phyloP scores from a whole-genome alignment of 2,888 invertebrate species.

The Leptinotarsa haldemani region DNA sequence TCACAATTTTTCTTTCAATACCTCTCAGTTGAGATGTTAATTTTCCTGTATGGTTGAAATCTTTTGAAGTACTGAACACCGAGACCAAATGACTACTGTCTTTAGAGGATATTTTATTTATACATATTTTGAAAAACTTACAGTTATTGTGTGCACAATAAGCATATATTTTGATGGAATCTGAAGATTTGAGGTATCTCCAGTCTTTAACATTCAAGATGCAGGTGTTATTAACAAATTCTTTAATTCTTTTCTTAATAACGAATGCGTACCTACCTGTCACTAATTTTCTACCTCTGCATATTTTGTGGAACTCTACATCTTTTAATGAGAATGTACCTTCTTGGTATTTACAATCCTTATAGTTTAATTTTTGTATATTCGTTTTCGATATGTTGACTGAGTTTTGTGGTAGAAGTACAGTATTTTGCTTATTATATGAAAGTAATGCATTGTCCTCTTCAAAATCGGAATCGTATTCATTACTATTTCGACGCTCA shows the following conservation, averaged over 20 bases:
- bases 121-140: conserved; percentile 17
- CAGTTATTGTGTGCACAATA: conserved; percentile 20
- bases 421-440: background rate
- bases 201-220: conserved; percentile 19
- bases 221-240: conserved; percentile 4
- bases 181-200: conserved; percentile 2
- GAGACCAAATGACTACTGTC: conserved; percentile 2
- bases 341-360: background rate
- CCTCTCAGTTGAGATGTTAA: conserved; percentile 17
- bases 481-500: background rate
- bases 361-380: background rate
- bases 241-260: conserved; percentile 5
- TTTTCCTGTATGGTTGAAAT: conserved; percentile 5
- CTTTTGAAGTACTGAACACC: conserved; percentile 13
- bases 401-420: background rate
- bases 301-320: conserved; percentile 15
- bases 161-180: conserved; percentile 24
- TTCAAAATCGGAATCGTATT: conserved; percentile 22
- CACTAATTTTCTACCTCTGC: conserved; percentile 1
- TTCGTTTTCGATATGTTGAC: background rate
- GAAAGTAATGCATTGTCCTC: background rate
- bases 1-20: conserved; percentile 13
- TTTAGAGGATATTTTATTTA: background rate
- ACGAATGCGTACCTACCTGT: conserved; percentile 3
- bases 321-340: conserved; percentile 6